Base-by-base conservation (phyloP, 2,888 invertebrate species). In the Morinoia aosen region DNA sequence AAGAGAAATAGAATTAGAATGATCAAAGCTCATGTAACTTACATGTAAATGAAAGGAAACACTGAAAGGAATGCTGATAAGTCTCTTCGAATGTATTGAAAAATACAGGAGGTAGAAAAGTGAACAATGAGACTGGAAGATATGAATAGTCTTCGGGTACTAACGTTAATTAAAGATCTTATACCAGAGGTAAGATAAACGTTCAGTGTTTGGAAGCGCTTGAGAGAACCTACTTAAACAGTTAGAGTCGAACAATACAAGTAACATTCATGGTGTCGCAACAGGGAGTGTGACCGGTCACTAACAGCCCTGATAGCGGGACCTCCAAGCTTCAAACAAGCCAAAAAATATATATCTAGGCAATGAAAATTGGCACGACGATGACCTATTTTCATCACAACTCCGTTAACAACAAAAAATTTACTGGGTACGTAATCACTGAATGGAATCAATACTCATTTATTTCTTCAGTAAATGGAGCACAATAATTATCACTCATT, bases 181-280 rank as follows among this genome's bases (percentile, higher is more conserved):
- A 90, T 90, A 90, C 48, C 40, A 39, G 90, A 90, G 19, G 39
- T 90, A 40, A 90, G 90, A 90, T 90, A 90, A 90, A 48, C 48
- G 48, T 90, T 90, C 39, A 90, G 48, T 48, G 90, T 40, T 90
- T 93, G 93, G 93, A 93, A 93, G 93, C 93, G 93, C 93, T 57
- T 10, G 57, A 93, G 57, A 93, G 25, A 48, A 93, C 93, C 33
- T 93, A 57, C 57, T 48, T 57, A 56, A 57, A 57, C 57, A 93
- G 57, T 93, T n/a, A 93, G 39, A 90, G 90, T 90, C 39, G 25
- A 40, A 90, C 16, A 40, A 90, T 90, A 90, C 48, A 11, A 90
- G 90, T 40, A 40, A 90, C 48, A 39, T 40, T 39, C 48, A 33
- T 16, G 90, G 39, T 12, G 39, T 40, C 48, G 14, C 90, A 90